phyloP scores from a whole-genome alignment of 2,888 invertebrate genomes.

The Hydriomena furcata region DNA sequence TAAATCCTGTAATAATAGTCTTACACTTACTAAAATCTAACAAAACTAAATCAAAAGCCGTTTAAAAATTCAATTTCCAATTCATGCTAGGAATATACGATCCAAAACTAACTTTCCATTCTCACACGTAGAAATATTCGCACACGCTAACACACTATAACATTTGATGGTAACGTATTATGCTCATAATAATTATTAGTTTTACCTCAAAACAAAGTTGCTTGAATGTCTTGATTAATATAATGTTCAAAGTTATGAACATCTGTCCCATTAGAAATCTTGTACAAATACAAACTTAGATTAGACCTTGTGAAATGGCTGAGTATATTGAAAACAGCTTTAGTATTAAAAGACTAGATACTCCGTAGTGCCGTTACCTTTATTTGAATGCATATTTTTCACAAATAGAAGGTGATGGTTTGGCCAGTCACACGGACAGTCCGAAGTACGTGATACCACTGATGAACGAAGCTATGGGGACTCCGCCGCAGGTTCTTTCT shows the following conservation, averaged over 20 bases:
- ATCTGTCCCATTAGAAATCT: too few species aligned
- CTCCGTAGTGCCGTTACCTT: background rate
- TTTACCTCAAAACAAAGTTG: too few species aligned
- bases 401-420: conserved; percentile 69
- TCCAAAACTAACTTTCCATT: conserved; percentile 15
- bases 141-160: conserved; percentile 6
- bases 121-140: conserved; percentile 3
- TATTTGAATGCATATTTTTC: conserved; percentile 17
- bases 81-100: conserved; percentile 11
- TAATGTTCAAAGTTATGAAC: too few species aligned
- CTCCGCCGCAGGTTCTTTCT: conserved; percentile 56
- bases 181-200: too few species aligned
- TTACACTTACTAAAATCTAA: conserved; percentile 61
- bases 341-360: too few species aligned
- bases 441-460: conserved; percentile 70
- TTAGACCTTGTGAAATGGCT: too few species aligned
- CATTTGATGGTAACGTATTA: conserved; percentile 9
- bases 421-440: conserved; percentile 63
- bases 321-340: too few species aligned
- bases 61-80: conserved; percentile 27
- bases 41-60: conserved; percentile 6
- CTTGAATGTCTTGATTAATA: too few species aligned
- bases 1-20: conserved; percentile 63
- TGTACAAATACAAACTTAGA: too few species aligned
- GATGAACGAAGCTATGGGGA: conserved; percentile 64